phyloP scores from a whole-genome alignment of 2,113 vertebrate genomes.

The Percina caprodes region DNA sequence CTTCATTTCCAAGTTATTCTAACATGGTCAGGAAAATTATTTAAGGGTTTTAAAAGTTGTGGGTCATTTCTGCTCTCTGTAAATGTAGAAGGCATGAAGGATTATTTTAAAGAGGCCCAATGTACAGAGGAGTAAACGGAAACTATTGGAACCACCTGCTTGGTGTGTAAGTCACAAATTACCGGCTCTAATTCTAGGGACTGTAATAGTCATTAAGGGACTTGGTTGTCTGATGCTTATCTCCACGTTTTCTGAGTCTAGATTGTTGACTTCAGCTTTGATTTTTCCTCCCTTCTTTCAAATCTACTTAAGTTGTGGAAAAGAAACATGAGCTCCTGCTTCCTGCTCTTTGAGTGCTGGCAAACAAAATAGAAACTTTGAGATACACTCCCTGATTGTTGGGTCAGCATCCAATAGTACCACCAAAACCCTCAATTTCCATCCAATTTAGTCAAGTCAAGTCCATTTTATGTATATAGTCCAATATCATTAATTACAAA shows the following conservation, averaged over 20 bases:
- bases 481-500: no score
- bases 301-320: neutral
- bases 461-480: neutral
- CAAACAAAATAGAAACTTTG: neutral
- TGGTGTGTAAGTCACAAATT: neutral
- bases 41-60: neutral
- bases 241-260: neutral
- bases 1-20: conserved; percentile 12
- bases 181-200: neutral
- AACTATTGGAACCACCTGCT: conserved; percentile 5
- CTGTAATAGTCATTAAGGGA: neutral
- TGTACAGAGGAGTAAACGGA: neutral
- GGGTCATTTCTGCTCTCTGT: neutral
- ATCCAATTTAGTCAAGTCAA: neutral
- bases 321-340: neutral
- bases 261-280: neutral
- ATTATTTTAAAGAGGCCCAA: neutral
- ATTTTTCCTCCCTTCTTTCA: conserved; percentile 1
- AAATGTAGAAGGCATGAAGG: no score
- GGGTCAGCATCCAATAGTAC: neutral
- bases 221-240: neutral
- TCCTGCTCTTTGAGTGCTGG: neutral
- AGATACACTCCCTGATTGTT: neutral
- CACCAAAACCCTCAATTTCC: neutral
- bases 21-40: neutral